A percentile compares a stretch with the other conserved stretches of the same genome.
phyloP scores from a whole-genome alignment of 2,797 vertebrate genomes.

The Tapera naevia region DNA sequence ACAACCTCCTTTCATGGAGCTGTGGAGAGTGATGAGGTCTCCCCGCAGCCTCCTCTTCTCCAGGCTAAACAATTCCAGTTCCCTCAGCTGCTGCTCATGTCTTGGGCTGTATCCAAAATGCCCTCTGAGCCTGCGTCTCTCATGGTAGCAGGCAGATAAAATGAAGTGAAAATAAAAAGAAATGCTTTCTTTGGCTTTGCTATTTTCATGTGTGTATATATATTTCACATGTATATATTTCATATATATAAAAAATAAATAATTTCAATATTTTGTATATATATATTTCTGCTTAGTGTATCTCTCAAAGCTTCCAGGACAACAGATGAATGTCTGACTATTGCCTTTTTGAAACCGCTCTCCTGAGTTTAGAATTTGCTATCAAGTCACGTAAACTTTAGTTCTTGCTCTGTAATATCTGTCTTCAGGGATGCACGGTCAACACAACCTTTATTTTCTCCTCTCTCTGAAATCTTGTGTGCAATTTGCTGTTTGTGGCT shows the following conservation, averaged over 20 bases:
- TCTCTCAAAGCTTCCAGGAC: not conserved
- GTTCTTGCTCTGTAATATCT: not conserved
- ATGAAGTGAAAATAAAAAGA: not conserved
- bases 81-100: no score
- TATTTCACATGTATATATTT: not conserved
- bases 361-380: not conserved
- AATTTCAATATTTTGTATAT: fast-evolving
- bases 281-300: not conserved
- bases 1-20: no score
- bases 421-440: not conserved
- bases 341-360: not conserved
- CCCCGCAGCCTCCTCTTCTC: no score
- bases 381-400: not conserved
- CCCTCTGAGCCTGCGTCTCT: not conserved
- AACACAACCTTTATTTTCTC: not conserved
- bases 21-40: no score
- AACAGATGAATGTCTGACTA: not conserved
- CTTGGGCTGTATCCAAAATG: not conserved
- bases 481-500: conserved; percentile 1
- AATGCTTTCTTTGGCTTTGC: not conserved
- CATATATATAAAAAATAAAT: not conserved
- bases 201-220: not conserved
- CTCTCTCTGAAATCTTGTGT: not conserved
- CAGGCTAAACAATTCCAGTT: no score
- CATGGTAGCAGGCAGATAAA: not conserved